A percentile compares a stretch with the other conserved stretches of the same genome.
phyloP scores from a whole-genome alignment of 1,140 invertebrate species.

The Lepidurus arcticus region DNA sequence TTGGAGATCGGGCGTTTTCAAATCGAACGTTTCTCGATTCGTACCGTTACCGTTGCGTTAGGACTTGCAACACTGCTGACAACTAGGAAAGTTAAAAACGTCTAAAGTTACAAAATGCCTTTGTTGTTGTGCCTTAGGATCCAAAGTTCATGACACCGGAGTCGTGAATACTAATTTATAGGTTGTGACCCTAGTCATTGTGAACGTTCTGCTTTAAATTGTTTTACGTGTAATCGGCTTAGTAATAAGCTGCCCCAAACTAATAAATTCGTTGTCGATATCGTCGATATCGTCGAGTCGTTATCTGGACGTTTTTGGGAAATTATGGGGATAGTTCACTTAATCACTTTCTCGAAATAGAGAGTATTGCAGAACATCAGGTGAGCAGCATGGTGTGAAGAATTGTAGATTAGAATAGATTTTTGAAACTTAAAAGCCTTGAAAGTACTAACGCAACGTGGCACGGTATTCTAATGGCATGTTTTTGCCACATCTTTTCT shows the following conservation, averaged over 20 bases:
- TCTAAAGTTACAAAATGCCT: background rate
- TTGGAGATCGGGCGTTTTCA: background rate
- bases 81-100: background rate
- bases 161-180: background rate
- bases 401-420: background rate
- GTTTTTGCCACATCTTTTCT: background rate
- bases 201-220: background rate
- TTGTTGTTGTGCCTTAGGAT: background rate
- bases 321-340: background rate
- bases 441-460: conserved; percentile 14
- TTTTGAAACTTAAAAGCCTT: background rate
- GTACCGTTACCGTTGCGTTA: background rate
- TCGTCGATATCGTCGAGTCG: too few species aligned
- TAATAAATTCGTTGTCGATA: too few species aligned
- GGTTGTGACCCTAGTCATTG: conserved; percentile 11
- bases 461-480: background rate
- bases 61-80: background rate
- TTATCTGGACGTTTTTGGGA: background rate
- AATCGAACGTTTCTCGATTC: background rate
- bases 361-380: background rate
- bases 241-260: background rate
- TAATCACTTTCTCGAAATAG: background rate
- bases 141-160: background rate
- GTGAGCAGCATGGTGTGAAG: conserved; percentile 12
- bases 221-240: background rate